These are phyloP conservation scores for Oryzias dopingdopingensis DNA, from an alignment of 2,797 vertebrate species.

Conservation along the genomic window DNA sequence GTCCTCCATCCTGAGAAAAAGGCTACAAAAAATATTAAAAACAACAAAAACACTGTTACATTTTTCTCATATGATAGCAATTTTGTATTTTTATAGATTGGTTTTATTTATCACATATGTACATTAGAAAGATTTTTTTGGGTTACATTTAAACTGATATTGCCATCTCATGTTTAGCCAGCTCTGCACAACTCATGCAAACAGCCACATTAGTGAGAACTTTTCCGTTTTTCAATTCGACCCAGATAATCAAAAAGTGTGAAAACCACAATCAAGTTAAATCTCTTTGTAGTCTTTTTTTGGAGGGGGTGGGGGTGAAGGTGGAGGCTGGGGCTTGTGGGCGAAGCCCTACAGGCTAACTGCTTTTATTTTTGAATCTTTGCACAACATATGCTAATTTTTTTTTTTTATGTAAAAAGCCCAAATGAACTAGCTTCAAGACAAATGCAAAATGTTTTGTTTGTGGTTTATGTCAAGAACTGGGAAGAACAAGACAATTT, in stretches of 20 bases:
- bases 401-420: neutral
- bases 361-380: too few species aligned
- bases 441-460: neutral
- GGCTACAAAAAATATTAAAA: too few species aligned
- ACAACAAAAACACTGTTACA: too few species aligned
- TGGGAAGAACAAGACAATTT: neutral
- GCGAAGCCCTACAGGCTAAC: neutral
- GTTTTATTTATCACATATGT: too few species aligned
- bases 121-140: too few species aligned
- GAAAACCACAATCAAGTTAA: conserved; percentile 69
- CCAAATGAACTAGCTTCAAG: neutral
- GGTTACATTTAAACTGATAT: neutral
- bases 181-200: conserved; percentile 4
- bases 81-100: too few species aligned
- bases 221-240: conserved; percentile 47
- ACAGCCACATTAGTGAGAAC: conserved; percentile 33
- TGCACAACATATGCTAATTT: too few species aligned
- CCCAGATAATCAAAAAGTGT: conserved; percentile 56
- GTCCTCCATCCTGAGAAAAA: too few species aligned
- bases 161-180: conserved; percentile 6
- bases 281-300: conserved; percentile 34
- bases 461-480: neutral
- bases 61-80: too few species aligned
- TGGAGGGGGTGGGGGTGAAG: too few species aligned
- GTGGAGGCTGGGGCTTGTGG: neutral